Evolutionary conservation across 2,113 vertebrate genomes (phyloP).

Genomic region (Dryoscopus gambensis): DNA sequence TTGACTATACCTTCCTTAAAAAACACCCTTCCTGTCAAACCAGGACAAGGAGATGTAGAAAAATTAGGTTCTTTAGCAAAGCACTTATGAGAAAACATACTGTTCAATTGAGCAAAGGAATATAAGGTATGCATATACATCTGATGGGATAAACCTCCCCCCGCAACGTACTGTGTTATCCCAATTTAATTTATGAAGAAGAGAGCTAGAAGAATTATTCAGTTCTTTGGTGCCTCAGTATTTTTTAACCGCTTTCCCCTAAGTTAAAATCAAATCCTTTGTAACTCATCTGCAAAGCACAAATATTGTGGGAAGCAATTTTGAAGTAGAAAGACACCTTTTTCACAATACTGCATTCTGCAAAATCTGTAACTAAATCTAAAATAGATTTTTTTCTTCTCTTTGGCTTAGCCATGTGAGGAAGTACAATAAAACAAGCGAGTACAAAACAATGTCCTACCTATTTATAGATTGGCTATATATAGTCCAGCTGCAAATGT

Average conservation of each 20-base stretch:
- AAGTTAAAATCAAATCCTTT: background rate
- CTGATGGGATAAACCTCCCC: background rate
- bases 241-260: background rate
- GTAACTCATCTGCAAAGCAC: background rate
- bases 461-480: constrained; percentile 11
- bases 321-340: background rate
- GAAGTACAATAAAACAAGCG: background rate
- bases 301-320: background rate
- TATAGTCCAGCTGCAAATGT: background rate
- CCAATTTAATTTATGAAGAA: background rate
- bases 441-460: background rate
- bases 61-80: background rate
- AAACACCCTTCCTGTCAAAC: no score
- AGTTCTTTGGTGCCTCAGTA: background rate
- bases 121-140: background rate
- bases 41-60: background rate
- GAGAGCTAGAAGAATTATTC: background rate
- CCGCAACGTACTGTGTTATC: background rate
- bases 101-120: background rate
- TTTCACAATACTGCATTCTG: background rate
- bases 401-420: background rate
- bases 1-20: no score
- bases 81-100: background rate
- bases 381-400: background rate
- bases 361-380: background rate